Conservation (phyloP, 1,140 invertebrate genomes). For the Listronotus bonariensis region DNA sequence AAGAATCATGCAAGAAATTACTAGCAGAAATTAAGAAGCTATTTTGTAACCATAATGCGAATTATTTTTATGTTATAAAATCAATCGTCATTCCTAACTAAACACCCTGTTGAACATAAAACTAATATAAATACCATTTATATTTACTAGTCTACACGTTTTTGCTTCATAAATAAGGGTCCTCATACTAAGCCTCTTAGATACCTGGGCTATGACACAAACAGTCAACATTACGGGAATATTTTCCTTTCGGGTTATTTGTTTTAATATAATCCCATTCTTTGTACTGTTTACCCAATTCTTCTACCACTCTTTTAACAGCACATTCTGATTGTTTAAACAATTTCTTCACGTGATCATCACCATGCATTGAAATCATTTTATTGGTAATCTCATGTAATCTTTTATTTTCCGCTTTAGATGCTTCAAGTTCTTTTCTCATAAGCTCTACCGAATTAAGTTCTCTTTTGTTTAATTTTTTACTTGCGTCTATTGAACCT, state of each 20-base stretch:
- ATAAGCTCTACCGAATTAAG: conserved; percentile 31
- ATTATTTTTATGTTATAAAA: no score
- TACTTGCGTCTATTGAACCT: conserved; percentile 12
- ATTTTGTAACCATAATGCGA: no score
- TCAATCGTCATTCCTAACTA: no score
- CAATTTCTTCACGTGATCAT: conserved; percentile 44
- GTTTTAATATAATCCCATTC: conserved; percentile 38
- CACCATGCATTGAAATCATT: conserved; percentile 38
- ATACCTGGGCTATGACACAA: conserved; percentile 16
- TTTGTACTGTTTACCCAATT: conserved; percentile 41
- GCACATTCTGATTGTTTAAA: conserved; percentile 44
- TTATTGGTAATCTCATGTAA: conserved; percentile 42
- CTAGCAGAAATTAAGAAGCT: no score
- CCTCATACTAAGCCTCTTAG: conserved; percentile 3
- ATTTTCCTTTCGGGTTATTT: conserved; percentile 18
- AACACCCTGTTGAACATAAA: neutral
- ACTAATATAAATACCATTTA: conserved; percentile 10
- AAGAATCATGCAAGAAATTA: no score
- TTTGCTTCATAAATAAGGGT: conserved; percentile 8
- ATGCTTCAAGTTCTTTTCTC: conserved; percentile 36
- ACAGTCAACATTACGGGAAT: neutral
- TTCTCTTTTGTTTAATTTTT: conserved; percentile 27
- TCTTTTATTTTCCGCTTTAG: conserved; percentile 39
- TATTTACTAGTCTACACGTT: conserved; percentile 2
- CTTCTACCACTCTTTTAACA: conserved; percentile 41